These are phyloP conservation scores for Xenus cinereus DNA, from an alignment of 2,113 vertebrate genomes.

Conservation along the genomic window DNA sequence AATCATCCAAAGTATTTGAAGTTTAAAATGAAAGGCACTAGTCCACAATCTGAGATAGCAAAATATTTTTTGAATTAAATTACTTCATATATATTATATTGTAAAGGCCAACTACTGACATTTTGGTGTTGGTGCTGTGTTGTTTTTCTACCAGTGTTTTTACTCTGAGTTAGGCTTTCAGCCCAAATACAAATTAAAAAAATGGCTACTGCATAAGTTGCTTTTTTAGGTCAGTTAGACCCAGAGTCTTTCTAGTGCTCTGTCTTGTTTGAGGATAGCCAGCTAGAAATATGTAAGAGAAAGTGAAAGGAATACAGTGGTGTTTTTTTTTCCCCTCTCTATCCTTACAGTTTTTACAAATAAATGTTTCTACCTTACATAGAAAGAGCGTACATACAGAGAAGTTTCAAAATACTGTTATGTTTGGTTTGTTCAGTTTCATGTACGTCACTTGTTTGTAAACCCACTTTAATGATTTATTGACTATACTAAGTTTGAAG, in stretches of 20 bases:
- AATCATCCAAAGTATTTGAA: background rate
- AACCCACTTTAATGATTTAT: background rate
- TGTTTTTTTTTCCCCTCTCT: background rate
- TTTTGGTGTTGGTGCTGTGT: background rate
- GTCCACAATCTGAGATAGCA: background rate
- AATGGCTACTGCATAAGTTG: background rate
- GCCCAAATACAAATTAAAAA: background rate
- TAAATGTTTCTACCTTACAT: background rate
- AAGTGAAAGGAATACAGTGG: background rate
- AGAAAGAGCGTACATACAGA: background rate
- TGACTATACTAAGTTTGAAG: background rate
- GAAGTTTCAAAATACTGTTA: background rate
- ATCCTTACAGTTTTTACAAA: background rate
- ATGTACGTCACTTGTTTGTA: background rate
- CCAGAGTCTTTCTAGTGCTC: background rate
- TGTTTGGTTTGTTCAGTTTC: background rate
- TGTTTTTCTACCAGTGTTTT: background rate
- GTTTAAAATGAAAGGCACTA: background rate
- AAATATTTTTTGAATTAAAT: background rate
- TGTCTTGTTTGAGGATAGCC: background rate
- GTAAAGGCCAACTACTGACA: background rate
- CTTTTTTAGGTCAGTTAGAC: background rate
- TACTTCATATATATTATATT: background rate
- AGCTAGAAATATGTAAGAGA: background rate
- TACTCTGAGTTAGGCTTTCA: background rate